Evolutionary conservation across 2,797 vertebrate species (phyloP), one percentile per base, ranked within the genome.

Genomic region (Aplochiton taeniatus): DNA sequence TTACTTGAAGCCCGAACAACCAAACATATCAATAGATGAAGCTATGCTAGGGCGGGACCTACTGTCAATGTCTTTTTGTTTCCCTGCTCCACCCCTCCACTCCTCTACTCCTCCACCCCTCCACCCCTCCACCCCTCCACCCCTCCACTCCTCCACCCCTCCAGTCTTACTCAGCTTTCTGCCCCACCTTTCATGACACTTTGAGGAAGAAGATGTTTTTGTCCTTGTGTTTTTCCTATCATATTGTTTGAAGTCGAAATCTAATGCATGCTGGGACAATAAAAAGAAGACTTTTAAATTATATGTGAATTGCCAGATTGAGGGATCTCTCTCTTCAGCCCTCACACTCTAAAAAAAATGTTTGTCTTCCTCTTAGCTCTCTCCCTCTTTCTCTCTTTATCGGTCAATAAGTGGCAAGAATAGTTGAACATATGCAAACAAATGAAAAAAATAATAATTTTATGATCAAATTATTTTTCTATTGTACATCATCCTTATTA

Each of bases 141-240:
- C 62, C 42, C 16, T 47, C 18, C 50, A 48, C 55, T 56, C 41
- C 46, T 55, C n/a, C 41, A 20, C 42, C 62, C 70, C 67, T 54
- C 55, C 58, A 18, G 58, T 60, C 63, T 50, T 56, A 49, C 51
- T 64, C 61, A 71, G 31, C 65, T 74, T 64, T 67, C 48, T 65
- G 68, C 76, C 66, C 65, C 66, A 55, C 79, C 73, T 69, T 72
- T 66, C 56, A 69, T 70, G 53, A 77, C 82, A 66, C 69, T 86
- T 81, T 82, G 79, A 88, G 83, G 87, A 90, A 86, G 83, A 88
- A 80, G 83, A 80, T 86, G 79, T 65, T 48, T 61, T 83, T 83
- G 88, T 85, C 88, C 80, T 89, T 86, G 87, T 84, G 82, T 90
- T 90, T 85, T 90, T 89, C 31, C 74, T 85, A 79, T 86, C 81